Conservation (phyloP, 2,888 invertebrate species). For the Parnassius smintheus region DNA sequence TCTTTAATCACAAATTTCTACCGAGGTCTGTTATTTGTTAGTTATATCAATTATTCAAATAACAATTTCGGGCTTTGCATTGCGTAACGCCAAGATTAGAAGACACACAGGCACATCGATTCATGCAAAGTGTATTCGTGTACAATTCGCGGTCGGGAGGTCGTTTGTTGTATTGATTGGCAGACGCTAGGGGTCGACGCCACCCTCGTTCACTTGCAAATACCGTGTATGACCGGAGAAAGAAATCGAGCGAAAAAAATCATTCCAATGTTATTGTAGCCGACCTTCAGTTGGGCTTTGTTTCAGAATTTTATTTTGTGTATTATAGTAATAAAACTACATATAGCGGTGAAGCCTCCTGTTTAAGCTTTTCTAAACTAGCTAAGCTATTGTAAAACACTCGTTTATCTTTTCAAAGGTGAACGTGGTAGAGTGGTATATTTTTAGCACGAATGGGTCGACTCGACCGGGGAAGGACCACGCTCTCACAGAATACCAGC, state of each 20-base stretch:
- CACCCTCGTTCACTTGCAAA: constrained; percentile 48
- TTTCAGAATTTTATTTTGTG: neutral
- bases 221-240: constrained; percentile 49
- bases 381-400: no score
- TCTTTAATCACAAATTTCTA: no score
- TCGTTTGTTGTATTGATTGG: constrained; percentile 60
- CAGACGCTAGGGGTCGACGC: constrained; percentile 45
- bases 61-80: neutral
- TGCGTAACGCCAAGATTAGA: constrained; percentile 15
- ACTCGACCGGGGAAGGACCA: no score
- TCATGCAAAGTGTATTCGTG: constrained; percentile 25
- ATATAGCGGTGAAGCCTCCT: no score
- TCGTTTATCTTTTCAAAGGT: no score
- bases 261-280: constrained; percentile 13
- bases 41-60: neutral
- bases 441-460: no score
- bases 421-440: no score
- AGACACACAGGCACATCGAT: constrained; percentile 10
- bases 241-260: constrained; percentile 42
- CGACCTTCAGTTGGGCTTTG: constrained; percentile 3
- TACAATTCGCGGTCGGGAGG: constrained; percentile 38
- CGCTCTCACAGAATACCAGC: no score
- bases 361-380: no score
- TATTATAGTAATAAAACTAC: no score
- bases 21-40: neutral